A percentile compares a stretch with the other conserved stretches of the same genome.
phyloP scores from a whole-genome alignment of 2,113 vertebrate genomes.

The Climacteris rufus region DNA sequence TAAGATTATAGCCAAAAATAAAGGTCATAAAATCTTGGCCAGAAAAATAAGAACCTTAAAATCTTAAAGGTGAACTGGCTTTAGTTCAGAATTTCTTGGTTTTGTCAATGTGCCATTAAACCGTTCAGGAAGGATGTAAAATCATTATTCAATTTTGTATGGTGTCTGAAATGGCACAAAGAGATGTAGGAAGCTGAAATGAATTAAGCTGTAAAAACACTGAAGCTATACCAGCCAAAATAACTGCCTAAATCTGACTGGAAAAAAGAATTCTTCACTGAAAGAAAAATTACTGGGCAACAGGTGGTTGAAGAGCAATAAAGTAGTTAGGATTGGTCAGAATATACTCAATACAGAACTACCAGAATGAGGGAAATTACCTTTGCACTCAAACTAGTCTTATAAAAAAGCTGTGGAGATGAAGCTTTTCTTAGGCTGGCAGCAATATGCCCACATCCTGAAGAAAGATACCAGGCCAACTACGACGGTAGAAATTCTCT shows the following conservation, averaged over 20 bases:
- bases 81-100: neutral
- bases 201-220: neutral
- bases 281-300: neutral
- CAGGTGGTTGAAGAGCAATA: neutral
- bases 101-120: neutral
- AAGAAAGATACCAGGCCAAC: neutral
- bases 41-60: neutral
- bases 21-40: neutral
- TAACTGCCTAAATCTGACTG: neutral
- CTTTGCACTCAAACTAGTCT: neutral
- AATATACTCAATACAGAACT: neutral
- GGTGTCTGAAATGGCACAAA: neutral
- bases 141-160: neutral
- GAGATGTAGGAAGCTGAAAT: neutral
- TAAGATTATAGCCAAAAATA: neutral
- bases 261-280: neutral
- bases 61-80: neutral
- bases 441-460: accelerated
- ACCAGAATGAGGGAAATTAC: neutral
- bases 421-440: neutral
- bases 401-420: neutral
- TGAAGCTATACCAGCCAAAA: neutral
- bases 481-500: neutral
- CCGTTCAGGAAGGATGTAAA: neutral
- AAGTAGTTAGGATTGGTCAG: neutral